Evolutionary conservation across 2,113 vertebrate species (phyloP).

Genomic region (Tupaia tana): DNA sequence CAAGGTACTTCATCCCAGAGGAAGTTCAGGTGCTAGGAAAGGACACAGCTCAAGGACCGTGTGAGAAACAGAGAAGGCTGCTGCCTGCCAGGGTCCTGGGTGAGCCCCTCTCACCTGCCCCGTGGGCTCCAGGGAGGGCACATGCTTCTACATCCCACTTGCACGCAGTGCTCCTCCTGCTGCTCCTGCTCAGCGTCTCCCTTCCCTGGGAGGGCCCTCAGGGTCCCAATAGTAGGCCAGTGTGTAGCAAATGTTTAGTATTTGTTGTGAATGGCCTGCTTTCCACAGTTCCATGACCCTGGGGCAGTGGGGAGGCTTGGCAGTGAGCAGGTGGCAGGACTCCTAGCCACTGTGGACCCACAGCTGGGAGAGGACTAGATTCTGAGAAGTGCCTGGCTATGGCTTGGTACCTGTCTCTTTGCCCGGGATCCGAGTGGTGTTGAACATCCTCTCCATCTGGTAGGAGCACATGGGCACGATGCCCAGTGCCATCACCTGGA

Average conservation of each 20-base stretch:
- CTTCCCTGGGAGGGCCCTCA: neutral
- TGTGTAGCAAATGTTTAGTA: neutral
- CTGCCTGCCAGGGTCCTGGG: neutral
- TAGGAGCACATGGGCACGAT: conserved; percentile 95
- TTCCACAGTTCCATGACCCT: neutral
- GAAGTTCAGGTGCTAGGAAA: neutral
- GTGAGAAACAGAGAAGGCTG: neutral
- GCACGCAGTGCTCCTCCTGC: rapidly evolving
- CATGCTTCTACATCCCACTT: too few relatives aligned
- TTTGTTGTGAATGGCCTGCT: neutral
- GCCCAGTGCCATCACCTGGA: conserved; percentile 92
- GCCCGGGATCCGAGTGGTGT: conserved; percentile 95
- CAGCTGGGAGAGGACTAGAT: neutral
- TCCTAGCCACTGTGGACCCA: neutral
- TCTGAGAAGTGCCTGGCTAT: rapidly evolving
- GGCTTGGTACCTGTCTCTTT: conserved; percentile 89
- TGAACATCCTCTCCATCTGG: conserved; percentile 97
- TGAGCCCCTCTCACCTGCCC: neutral
- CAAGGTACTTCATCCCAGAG: neutral
- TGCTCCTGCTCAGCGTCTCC: neutral
- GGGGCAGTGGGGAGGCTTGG: neutral
- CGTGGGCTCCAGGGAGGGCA: rapidly evolving
- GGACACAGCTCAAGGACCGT: neutral
- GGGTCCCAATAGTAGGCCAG: neutral
- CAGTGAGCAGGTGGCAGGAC: neutral